Conservation (phyloP, 37 sponge, comb jelly and placozoan genomes). For the Aplysina aerophoba region DNA sequence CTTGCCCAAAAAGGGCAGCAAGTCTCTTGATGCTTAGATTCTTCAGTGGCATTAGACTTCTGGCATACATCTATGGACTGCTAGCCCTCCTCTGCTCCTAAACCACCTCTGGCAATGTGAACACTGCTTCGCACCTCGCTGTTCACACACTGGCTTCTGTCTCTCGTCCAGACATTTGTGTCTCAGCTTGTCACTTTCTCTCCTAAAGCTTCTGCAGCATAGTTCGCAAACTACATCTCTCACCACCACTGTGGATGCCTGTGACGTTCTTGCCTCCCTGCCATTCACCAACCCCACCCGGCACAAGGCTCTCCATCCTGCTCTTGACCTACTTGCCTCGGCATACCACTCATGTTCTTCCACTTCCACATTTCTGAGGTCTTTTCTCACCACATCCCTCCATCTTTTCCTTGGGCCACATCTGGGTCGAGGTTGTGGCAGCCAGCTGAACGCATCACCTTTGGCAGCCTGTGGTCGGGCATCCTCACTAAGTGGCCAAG, state of each 20-base stretch:
- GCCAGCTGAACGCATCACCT: too few species aligned
- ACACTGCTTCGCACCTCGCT: slow-evolving; percentile 28
- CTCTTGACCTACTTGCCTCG: slow-evolving; percentile 12
- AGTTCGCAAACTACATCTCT: slow-evolving; percentile 17
- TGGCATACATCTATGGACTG: slow-evolving; percentile 20
- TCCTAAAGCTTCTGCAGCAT: not conserved
- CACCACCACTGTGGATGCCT: not conserved
- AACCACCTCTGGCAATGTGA: slow-evolving; percentile 21
- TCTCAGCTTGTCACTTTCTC: slow-evolving; percentile 15
- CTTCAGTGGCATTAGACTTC: not conserved
- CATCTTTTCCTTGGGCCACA: slow-evolving; percentile 33
- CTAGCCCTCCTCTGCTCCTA: slow-evolving; percentile 23
- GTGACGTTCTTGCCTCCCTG: not conserved
- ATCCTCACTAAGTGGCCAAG: slow-evolving; percentile 37
- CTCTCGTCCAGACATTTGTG: slow-evolving; percentile 26
- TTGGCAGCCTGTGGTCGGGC: slow-evolving; percentile 41
- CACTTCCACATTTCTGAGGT: not conserved
- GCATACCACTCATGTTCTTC: slow-evolving; percentile 31
- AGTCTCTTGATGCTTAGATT: slow-evolving; percentile 9
- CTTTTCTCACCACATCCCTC: slow-evolving; percentile 22
- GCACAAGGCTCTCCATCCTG: slow-evolving; percentile 28
- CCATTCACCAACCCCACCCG: not conserved
- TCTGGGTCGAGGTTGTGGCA: not conserved
- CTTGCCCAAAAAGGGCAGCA: slow-evolving; percentile 27
- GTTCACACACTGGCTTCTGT: slow-evolving; percentile 2